phyloP scores from a whole-genome alignment of 2,113 vertebrate genomes.

The Chlamydotis undulata region DNA sequence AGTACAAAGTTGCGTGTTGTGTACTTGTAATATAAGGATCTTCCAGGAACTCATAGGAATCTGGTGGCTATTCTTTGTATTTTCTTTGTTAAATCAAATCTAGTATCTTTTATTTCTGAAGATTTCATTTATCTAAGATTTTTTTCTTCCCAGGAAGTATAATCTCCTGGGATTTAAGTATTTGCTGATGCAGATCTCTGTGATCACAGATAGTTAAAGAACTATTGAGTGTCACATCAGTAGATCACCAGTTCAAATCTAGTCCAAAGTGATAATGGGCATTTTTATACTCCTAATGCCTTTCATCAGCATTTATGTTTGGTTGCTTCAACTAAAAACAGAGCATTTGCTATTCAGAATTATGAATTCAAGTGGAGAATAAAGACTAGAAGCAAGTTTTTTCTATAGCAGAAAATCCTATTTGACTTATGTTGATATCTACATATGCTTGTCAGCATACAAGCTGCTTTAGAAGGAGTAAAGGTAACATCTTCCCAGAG shows the following conservation, averaged over 20 bases:
- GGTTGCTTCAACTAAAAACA: not conserved
- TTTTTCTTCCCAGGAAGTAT: not conserved
- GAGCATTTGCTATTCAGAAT: not conserved
- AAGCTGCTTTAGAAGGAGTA: not conserved
- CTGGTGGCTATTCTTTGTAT: not conserved
- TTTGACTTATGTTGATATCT: not conserved
- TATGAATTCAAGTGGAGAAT: not conserved
- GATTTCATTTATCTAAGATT: not conserved
- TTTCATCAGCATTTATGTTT: not conserved
- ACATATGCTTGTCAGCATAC: not conserved
- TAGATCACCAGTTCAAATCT: conserved; percentile 7
- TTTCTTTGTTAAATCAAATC: not conserved
- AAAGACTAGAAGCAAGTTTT: not conserved
- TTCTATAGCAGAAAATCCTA: not conserved
- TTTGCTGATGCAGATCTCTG: not conserved
- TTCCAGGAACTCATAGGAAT: not conserved
- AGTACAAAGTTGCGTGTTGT: not conserved
- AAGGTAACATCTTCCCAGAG: not conserved
- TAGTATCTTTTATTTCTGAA: not conserved
- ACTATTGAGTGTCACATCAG: not conserved
- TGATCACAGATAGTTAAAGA: not conserved
- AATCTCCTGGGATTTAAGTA: not conserved
- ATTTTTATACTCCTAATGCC: not conserved
- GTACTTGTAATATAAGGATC: not conserved
- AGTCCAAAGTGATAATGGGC: not conserved